A percentile compares a stretch with the other conserved stretches of the same genome.
These are phyloP conservation scores for Drosophila rellima DNA, from an alignment of 2,888 invertebrate species.

Conservation along the genomic window DNA sequence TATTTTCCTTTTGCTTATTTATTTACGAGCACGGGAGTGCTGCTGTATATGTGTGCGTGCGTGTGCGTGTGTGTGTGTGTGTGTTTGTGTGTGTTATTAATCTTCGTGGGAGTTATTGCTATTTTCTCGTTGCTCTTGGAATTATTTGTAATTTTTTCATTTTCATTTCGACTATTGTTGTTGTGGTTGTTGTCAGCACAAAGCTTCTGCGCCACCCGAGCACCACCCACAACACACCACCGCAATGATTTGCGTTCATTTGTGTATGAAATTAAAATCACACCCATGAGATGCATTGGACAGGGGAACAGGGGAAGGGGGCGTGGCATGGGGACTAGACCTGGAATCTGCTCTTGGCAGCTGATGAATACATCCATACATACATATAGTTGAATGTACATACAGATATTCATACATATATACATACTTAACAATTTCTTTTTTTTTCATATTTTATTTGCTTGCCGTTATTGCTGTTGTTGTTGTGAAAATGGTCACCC, in stretches of 20 bases:
- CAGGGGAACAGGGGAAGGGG: not conserved
- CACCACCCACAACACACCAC: slow-evolving; percentile 16
- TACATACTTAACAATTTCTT: slow-evolving; percentile 16
- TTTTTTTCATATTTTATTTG: slow-evolving; percentile 38
- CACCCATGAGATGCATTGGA: slow-evolving; percentile 83
- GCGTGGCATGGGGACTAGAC: slow-evolving; percentile 8
- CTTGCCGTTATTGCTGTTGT: slow-evolving; percentile 4
- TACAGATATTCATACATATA: slow-evolving; percentile 5
- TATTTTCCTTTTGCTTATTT: slow-evolving; percentile 58
- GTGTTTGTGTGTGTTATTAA: slow-evolving; percentile 74
- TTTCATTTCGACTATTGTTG: slow-evolving; percentile 12
- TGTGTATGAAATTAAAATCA: slow-evolving; percentile 86
- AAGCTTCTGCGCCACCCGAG: not conserved
- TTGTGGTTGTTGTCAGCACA: slow-evolving; percentile 37
- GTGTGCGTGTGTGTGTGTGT: slow-evolving; percentile 34
- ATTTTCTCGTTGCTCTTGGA: slow-evolving; percentile 54
- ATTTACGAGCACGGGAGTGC: slow-evolving; percentile 50
- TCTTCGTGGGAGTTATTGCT: slow-evolving; percentile 84
- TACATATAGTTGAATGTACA: slow-evolving; percentile 35
- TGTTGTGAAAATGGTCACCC: slow-evolving; percentile 63
- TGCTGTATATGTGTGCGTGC: slow-evolving; percentile 22
- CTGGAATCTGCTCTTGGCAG: slow-evolving; percentile 43
- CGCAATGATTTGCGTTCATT: slow-evolving; percentile 81
- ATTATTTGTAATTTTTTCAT: slow-evolving; percentile 56
- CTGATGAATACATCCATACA: slow-evolving; percentile 41